phyloP scores from a whole-genome alignment of 2,888 invertebrate genomes.

The Plebejus argus region DNA sequence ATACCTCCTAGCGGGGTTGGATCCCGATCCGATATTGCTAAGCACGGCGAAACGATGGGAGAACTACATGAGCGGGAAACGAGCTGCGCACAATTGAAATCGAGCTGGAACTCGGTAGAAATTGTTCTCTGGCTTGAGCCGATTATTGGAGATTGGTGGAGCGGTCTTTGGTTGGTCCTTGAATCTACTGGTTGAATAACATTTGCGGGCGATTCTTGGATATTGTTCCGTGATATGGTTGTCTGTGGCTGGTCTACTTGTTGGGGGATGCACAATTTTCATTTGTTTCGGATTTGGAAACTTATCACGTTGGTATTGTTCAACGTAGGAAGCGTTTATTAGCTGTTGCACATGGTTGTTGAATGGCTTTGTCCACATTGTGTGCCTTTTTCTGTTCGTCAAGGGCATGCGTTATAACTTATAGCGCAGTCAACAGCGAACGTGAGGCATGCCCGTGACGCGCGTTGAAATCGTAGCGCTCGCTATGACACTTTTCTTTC shows the following conservation, averaged over 20 bases:
- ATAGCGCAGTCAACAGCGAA: too few relatives aligned
- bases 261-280: too few relatives aligned
- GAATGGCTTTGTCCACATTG: too few relatives aligned
- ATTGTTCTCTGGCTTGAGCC: not conserved
- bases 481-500: too few relatives aligned
- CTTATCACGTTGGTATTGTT: not conserved
- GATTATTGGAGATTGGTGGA: not conserved
- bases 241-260: not conserved
- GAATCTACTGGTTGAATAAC: not conserved
- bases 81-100: constrained; percentile 93
- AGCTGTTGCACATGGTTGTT: not conserved
- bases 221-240: not conserved
- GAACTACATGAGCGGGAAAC: constrained; percentile 96
- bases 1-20: constrained; percentile 91
- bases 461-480: too few relatives aligned
- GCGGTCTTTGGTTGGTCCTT: not conserved
- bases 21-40: constrained; percentile 89
- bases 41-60: constrained; percentile 96
- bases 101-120: constrained; percentile 2
- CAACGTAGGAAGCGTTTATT: not conserved
- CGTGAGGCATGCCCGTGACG: too few relatives aligned
- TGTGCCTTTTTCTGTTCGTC: too few relatives aligned
- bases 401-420: too few relatives aligned
- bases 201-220: not conserved
- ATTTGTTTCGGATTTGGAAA: not conserved